Base-by-base conservation (phyloP, 2,113 vertebrate genomes). In the Tachycineta bicolor region DNA sequence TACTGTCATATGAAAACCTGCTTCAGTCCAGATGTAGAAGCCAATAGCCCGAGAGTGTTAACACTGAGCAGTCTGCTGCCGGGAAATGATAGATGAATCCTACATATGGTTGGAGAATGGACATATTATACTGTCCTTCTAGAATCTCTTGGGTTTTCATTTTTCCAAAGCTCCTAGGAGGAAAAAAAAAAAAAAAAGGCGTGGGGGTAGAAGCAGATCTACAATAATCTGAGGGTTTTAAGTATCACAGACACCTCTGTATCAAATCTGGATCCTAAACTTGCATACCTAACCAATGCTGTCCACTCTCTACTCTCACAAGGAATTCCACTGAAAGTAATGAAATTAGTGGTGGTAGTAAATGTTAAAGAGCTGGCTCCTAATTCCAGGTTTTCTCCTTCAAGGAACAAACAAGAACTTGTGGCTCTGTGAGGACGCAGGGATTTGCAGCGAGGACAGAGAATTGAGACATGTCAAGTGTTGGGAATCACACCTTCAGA, bases 1-100 rank as follows among this genome's bases (percentile, higher is more conserved):
- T 95, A 90, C 85, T 96, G 94, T 63, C 96, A 96, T 94, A 83
- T 68, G 14, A 67, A 84, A 77, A 97, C 94, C 96, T 97, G 94
- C 24, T 85, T 89, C 41, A 73, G 82, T 97, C 96, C 96, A 96
- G 86, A 95, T 89, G 75, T 89, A 92, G 97, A 87, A 93, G 95
- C 59, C 3, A 60, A 97, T 93, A 97, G 69, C 83, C 64, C 24
- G 56, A 87, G 91, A 97, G 96, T 67, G 80, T 96, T 92, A 96
- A 87, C 80, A 74, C 85, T 91, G 91, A 89, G 68, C 60, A 80
- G 73, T 97, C 94, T 97, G 94, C 94, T 97, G 87, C 90, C 90
- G 90, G 97, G 97, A 96, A 92, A 44, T 85, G 68, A 55, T 87
- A 95, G 89, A 97, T 89, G 67, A 89, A 84, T 70, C 73, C 87